Evolutionary conservation across 2,113 vertebrate species (phyloP).

Genomic region (Chrysochloris asiatica): DNA sequence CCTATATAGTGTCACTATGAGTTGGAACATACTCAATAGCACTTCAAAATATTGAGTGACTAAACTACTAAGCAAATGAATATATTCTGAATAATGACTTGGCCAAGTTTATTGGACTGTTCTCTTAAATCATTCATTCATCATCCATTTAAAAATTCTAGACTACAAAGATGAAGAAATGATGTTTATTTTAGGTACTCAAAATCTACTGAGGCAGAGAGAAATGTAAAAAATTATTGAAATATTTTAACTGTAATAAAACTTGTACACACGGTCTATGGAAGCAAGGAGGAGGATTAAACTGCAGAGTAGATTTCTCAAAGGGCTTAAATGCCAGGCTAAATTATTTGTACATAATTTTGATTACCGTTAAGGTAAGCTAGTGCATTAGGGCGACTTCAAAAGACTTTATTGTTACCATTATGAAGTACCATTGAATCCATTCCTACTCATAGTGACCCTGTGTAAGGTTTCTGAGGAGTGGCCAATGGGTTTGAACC

Average conservation of each 20-base stretch:
- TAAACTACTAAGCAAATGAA: neutral
- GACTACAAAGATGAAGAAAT: conserved; percentile 22
- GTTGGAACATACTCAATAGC: too few species aligned
- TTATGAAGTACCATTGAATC: too few species aligned
- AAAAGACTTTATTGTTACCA: too few species aligned
- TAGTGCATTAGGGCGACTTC: neutral
- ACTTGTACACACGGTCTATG: neutral
- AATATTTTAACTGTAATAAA: neutral
- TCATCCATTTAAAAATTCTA: conserved; percentile 21
- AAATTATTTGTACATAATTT: conserved; percentile 2
- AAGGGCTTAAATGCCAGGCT: neutral
- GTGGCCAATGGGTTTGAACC: too few species aligned
- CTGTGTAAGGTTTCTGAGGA: too few species aligned
- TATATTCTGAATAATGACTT: neutral
- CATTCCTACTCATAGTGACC: too few species aligned
- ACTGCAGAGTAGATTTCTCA: neutral
- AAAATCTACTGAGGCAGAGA: conserved; percentile 31
- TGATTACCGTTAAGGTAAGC: neutral
- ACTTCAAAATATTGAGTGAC: neutral
- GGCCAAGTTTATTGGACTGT: neutral
- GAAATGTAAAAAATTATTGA: neutral
- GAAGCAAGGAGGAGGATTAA: neutral
- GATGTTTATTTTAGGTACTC: conserved; percentile 18
- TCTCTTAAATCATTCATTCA: conserved; percentile 39
- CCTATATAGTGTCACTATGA: neutral